Conservation (phyloP, 2,113 vertebrate genomes). For the Elachura formosa region DNA sequence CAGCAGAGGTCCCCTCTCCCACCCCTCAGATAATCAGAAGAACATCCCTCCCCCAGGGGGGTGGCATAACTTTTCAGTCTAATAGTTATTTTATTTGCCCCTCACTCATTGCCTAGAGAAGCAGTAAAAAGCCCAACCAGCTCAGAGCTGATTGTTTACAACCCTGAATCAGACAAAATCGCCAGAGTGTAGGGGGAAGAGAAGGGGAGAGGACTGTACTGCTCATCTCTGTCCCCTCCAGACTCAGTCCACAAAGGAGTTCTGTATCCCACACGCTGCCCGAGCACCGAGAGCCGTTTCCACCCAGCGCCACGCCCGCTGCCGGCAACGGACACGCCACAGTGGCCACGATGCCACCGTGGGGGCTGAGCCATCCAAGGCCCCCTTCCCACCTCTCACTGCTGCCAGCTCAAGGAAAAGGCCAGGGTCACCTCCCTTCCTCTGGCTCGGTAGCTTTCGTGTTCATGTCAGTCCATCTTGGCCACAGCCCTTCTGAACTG, state of each 20-base stretch:
- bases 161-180: slow-evolving; percentile 36
- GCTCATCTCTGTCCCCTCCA: background rate
- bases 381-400: background rate
- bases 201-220: background rate
- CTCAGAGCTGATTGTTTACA: slow-evolving; percentile 44
- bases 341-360: background rate
- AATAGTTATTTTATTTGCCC: background rate
- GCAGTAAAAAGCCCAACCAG: slow-evolving; percentile 38
- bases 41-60: background rate
- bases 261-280: background rate
- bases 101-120: slow-evolving; percentile 25
- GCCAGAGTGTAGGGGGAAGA: background rate
- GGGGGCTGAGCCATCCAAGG: background rate
- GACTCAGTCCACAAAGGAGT: background rate
- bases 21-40: slow-evolving; percentile 1
- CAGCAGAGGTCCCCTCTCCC: background rate
- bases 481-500: slow-evolving; percentile 26
- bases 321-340: background rate
- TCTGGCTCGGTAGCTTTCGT: background rate
- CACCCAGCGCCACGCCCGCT: background rate
- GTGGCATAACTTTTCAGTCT: background rate
- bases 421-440: background rate
- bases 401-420: slow-evolving; percentile 18
- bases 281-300: background rate
- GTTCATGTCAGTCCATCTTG: slow-evolving; percentile 25